Conservation (phyloP, 2,797 vertebrate species). For the Pseudochirops cupreus region DNA sequence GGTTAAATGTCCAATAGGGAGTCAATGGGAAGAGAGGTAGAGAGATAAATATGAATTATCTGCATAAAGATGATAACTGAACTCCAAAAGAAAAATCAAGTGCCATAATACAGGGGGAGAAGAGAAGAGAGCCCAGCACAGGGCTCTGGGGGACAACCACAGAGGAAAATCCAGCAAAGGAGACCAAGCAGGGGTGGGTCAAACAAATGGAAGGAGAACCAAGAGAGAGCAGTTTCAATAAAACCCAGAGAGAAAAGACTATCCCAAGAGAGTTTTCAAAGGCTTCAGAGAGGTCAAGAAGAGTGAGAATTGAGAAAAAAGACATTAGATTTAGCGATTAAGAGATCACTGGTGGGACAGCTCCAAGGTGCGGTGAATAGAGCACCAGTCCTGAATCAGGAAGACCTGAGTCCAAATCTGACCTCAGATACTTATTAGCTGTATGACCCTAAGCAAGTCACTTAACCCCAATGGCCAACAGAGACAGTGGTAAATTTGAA, state of each 20-base stretch:
- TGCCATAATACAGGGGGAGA: too few relatives aligned
- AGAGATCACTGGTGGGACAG: too few relatives aligned
- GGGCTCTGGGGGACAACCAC: too few relatives aligned
- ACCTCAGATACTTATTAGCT: too few relatives aligned
- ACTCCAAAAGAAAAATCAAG: neutral
- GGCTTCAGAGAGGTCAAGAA: neutral
- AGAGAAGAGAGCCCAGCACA: neutral
- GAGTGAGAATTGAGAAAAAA: neutral
- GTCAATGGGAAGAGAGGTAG: too few relatives aligned
- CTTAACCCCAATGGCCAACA: too few relatives aligned
- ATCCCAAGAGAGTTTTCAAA: neutral
- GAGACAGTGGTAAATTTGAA: neutral
- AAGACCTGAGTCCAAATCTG: too few relatives aligned
- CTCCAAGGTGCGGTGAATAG: too few relatives aligned
- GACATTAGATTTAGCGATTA: neutral
- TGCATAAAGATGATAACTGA: neutral
- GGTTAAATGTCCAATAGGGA: neutral
- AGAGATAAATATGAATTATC: too few relatives aligned
- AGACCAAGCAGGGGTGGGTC: neutral
- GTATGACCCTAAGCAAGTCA: too few relatives aligned
- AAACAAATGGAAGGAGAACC: neutral
- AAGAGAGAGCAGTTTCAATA: neutral
- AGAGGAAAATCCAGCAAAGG: neutral
- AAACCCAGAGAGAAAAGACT: neutral
- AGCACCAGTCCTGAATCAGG: too few relatives aligned